Evolutionary conservation across 2,113 vertebrate species (phyloP).

Genomic region (Arenaria interpres): DNA sequence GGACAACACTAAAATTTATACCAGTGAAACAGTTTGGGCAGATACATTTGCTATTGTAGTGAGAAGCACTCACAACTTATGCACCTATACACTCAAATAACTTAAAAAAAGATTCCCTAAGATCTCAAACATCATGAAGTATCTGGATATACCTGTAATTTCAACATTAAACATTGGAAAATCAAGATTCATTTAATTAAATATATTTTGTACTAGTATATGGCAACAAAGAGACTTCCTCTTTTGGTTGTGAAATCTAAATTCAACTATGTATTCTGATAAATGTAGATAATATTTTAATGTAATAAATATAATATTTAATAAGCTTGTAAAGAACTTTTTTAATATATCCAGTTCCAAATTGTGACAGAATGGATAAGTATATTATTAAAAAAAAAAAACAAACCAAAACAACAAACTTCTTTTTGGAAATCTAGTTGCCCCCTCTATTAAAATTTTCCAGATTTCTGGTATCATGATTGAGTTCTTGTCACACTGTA

Average conservation of each 20-base stretch:
- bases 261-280: not conserved
- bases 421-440: not conserved
- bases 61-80: not conserved
- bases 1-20: not conserved
- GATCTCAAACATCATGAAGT: not conserved
- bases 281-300: not conserved
- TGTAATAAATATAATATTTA: not conserved
- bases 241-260: not conserved
- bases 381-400: not conserved
- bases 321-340: not conserved
- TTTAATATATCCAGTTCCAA: not conserved
- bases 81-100: fast-evolving
- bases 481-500: not conserved
- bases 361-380: not conserved
- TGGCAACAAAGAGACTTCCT: not conserved
- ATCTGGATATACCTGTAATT: not conserved
- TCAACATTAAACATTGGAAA: not conserved
- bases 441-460: not conserved
- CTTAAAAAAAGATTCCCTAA: not conserved
- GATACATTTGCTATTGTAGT: not conserved
- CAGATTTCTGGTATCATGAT: not conserved
- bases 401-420: no score
- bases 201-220: not conserved
- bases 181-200: not conserved
- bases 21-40: not conserved